These are phyloP conservation scores for Coluber constrictor DNA, from an alignment of 2,797 vertebrate species.

Conservation along the genomic window DNA sequence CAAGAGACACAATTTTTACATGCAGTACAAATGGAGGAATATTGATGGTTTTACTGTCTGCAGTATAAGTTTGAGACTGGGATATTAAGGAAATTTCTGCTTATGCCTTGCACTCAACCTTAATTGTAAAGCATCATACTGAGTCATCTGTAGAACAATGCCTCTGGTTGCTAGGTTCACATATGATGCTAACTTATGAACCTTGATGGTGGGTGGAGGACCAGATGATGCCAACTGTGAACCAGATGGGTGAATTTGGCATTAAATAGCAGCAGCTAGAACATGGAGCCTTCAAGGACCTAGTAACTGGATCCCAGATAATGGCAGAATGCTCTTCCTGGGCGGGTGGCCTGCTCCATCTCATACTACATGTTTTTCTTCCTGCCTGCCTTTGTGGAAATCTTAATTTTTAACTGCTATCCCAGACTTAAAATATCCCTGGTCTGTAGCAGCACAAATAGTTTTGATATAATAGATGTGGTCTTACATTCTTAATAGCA, in stretches of 20 bases:
- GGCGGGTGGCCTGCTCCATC: not conserved
- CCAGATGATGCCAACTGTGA: not conserved
- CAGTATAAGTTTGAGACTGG: not conserved
- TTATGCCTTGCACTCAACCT: not conserved
- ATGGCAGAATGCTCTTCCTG: not conserved
- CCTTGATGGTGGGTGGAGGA: too few relatives aligned
- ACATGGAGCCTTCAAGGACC: not conserved
- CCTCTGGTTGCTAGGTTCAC: not conserved
- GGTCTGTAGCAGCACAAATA: not conserved
- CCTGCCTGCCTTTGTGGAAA: not conserved
- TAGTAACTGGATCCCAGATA: not conserved
- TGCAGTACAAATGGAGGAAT: not conserved
- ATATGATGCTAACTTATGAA: not conserved
- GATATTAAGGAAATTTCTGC: not conserved
- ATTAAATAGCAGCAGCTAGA: not conserved
- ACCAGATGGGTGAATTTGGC: not conserved
- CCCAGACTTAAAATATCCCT: not conserved
- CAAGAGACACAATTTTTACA: not conserved
- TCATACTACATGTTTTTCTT: not conserved
- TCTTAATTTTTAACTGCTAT: not conserved
- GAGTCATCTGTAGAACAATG: not conserved
- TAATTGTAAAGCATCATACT: not conserved
- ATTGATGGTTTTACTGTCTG: not conserved
- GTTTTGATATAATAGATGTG: not conserved
- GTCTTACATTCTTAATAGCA: not conserved